Evolutionary conservation across 2,888 invertebrate genomes (phyloP).

Genomic region (Drosophila cognata): DNA sequence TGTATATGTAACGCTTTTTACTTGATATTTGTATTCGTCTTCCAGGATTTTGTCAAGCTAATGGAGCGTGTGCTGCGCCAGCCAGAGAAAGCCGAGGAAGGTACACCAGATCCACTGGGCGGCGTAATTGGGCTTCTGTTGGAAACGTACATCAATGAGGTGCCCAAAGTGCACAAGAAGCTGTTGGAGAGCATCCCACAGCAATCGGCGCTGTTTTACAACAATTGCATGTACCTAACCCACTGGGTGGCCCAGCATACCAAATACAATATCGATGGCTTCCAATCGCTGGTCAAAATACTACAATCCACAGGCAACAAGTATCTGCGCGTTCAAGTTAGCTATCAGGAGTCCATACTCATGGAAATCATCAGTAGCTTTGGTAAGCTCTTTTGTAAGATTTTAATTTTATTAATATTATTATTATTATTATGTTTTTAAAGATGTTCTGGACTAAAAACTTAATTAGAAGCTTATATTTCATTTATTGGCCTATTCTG

Average conservation of each 20-base stretch:
- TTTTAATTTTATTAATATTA: not conserved
- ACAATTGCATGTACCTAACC: slow-evolving; percentile 95
- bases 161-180: slow-evolving; percentile 92
- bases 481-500: not conserved
- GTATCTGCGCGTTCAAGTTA: slow-evolving; percentile 90
- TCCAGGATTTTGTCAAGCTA: slow-evolving; percentile 80
- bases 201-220: slow-evolving; percentile 93
- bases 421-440: not conserved
- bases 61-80: slow-evolving; percentile 83
- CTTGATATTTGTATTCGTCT: not conserved
- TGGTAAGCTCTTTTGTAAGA: slow-evolving; percentile 85
- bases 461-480: not conserved
- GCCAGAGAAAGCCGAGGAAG: slow-evolving; percentile 48
- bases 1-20: not conserved
- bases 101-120: slow-evolving; percentile 59
- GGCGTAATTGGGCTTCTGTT: slow-evolving; percentile 86
- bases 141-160: slow-evolving; percentile 91
- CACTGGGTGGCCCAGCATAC: slow-evolving; percentile 90
- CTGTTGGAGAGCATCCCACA: slow-evolving; percentile 94
- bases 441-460: not conserved
- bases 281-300: slow-evolving; percentile 89
- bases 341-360: slow-evolving; percentile 91
- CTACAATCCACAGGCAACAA: slow-evolving; percentile 89
- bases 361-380: slow-evolving; percentile 91
- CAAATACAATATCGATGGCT: slow-evolving; percentile 85